Evolutionary conservation across 2,888 invertebrate species (phyloP).

Genomic region (Hesperia comma): DNA sequence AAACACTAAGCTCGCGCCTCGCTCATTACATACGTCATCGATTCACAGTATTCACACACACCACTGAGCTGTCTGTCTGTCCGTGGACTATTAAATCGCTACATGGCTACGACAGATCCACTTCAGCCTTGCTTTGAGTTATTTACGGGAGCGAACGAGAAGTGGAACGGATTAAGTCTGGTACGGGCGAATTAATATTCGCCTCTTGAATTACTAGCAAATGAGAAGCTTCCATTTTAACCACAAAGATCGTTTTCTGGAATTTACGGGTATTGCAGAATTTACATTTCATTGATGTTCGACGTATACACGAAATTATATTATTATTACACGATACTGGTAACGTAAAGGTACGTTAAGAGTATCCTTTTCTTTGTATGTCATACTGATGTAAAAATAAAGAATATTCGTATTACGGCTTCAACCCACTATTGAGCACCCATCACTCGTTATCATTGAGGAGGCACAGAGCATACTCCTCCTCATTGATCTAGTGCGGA

Average conservation of each 20-base stretch:
- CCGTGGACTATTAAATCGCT: not conserved
- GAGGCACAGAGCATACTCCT: no score
- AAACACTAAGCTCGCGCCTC: not conserved
- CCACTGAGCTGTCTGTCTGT: not conserved
- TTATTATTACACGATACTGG: no score
- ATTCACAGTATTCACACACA: not conserved
- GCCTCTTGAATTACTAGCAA: not conserved
- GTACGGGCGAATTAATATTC: constrained; percentile 6
- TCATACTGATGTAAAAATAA: no score
- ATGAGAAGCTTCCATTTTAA: not conserved
- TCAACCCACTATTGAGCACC: no score
- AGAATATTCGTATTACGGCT: no score
- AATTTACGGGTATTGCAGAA: not conserved
- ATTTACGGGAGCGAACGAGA: not conserved
- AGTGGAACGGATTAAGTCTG: constrained; percentile 1
- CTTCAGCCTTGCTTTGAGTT: constrained; percentile 1
- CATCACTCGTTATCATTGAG: no score
- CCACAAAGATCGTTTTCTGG: not conserved
- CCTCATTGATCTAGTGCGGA: no score
- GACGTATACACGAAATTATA: no score
- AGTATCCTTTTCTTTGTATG: no score
- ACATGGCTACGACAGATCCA: constrained; percentile 4
- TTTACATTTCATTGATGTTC: no score
- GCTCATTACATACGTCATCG: not conserved
- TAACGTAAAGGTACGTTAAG: no score